Conservation (phyloP, 2,888 invertebrate genomes). For the Carcina quercana region DNA sequence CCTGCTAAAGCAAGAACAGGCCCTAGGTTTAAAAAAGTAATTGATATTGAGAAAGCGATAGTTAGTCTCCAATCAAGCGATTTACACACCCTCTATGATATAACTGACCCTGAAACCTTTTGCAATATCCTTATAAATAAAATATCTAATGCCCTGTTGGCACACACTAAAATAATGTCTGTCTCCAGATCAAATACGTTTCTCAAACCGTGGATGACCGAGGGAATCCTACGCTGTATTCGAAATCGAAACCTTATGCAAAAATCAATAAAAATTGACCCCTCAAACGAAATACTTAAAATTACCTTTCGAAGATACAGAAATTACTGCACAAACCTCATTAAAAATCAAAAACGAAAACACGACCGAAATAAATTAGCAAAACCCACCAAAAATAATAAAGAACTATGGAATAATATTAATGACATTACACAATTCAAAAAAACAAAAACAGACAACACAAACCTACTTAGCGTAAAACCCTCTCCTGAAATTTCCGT, state of each 20-base stretch:
- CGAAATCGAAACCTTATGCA: not conserved
- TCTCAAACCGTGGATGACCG: no score
- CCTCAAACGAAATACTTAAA: not conserved
- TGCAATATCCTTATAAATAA: not conserved
- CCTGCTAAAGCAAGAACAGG: not conserved
- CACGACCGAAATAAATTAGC: not conserved
- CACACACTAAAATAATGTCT: not conserved
- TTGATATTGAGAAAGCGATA: not conserved
- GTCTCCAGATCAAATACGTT: not conserved
- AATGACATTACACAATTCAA: no score
- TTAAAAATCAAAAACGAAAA: not conserved
- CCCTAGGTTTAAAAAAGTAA: not conserved
- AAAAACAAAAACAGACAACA: no score
- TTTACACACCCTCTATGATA: not conserved
- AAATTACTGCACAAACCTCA: no score
- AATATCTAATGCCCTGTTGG: not conserved
- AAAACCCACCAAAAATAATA: not conserved
- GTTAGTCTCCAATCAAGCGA: not conserved
- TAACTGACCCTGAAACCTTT: not conserved
- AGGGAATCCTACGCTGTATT: not conserved
- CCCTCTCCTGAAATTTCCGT: no score
- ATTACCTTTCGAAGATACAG: not conserved
- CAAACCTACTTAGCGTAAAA: no score
- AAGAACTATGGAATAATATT: no score
- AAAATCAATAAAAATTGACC: not conserved